These are phyloP conservation scores for Operophtera brumata DNA, from an alignment of 2,888 invertebrate genomes.

Conservation along the genomic window DNA sequence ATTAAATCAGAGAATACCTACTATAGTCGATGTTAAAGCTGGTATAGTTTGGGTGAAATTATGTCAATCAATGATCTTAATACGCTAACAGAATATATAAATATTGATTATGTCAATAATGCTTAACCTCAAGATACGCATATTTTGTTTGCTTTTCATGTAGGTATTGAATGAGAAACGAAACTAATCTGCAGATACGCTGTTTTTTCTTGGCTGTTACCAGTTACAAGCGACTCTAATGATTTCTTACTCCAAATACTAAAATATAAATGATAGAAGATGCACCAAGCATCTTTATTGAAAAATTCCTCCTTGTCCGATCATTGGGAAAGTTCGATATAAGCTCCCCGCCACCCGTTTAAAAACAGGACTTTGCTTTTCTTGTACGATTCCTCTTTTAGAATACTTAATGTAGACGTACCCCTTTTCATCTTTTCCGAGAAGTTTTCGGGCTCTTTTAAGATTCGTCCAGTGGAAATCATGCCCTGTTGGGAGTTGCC, in stretches of 20 bases:
- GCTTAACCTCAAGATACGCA: no score
- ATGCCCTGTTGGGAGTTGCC: slow-evolving; percentile 54
- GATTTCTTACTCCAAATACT: slow-evolving; percentile 43
- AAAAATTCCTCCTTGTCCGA: slow-evolving; percentile 70
- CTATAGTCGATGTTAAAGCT: no score
- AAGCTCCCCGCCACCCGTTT: slow-evolving; percentile 60
- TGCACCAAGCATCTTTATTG: slow-evolving; percentile 72
- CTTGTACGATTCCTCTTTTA: slow-evolving; percentile 73
- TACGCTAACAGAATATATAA: no score
- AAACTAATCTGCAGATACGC: not conserved
- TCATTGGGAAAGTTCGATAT: slow-evolving; percentile 71
- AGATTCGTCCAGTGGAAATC: slow-evolving; percentile 63
- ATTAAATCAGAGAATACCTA: no score
- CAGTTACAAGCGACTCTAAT: slow-evolving; percentile 34
- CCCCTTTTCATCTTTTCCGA: slow-evolving; percentile 68
- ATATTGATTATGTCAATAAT: no score
- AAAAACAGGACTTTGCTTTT: slow-evolving; percentile 78
- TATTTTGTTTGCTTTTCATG: no score
- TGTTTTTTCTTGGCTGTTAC: not conserved
- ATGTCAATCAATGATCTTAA: no score
- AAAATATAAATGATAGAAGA: slow-evolving; percentile 67
- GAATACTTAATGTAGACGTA: slow-evolving; percentile 73
- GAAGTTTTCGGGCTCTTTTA: slow-evolving; percentile 68
- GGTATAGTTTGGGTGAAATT: no score
- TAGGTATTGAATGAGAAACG: no score